A percentile compares a stretch with the other conserved stretches of the same genome.
These are phyloP conservation scores for Halichoerus grypus DNA, from an alignment of 2,113 vertebrate genomes.

Conservation along the genomic window DNA sequence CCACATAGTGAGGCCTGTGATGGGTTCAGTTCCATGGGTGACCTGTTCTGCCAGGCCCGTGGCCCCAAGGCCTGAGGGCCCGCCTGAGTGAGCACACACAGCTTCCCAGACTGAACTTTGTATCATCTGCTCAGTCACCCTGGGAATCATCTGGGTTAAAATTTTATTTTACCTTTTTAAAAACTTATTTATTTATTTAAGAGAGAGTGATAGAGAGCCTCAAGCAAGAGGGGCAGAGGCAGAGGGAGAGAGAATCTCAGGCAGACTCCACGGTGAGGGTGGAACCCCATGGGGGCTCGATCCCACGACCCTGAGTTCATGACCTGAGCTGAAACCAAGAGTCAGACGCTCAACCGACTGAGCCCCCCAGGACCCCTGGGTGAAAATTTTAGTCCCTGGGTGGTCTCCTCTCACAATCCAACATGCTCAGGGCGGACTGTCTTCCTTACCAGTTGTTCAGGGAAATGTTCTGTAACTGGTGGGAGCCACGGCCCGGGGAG, in stretches of 20 bases:
- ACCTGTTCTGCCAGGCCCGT: accelerated
- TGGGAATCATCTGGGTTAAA: not conserved
- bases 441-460: not conserved
- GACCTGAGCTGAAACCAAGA: not conserved
- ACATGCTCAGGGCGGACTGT: not conserved
- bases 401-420: accelerated
- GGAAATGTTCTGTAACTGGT: not conserved
- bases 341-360: accelerated
- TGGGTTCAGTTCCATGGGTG: not conserved
- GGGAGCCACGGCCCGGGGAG: not conserved
- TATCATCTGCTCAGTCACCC: not conserved
- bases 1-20: not conserved
- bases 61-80: not conserved
- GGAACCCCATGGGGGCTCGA: not conserved
- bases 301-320: not conserved
- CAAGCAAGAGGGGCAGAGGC: not conserved
- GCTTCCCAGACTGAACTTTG: not conserved
- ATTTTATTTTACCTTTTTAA: not conserved
- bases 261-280: not conserved
- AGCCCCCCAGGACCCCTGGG: not conserved
- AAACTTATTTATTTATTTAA: not conserved
- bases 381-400: not conserved
- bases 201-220: not conserved
- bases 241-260: not conserved
- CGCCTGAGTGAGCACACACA: accelerated